These are phyloP conservation scores for Ypsolopha scabrella DNA, from an alignment of 2,888 invertebrate species.

Conservation along the genomic window DNA sequence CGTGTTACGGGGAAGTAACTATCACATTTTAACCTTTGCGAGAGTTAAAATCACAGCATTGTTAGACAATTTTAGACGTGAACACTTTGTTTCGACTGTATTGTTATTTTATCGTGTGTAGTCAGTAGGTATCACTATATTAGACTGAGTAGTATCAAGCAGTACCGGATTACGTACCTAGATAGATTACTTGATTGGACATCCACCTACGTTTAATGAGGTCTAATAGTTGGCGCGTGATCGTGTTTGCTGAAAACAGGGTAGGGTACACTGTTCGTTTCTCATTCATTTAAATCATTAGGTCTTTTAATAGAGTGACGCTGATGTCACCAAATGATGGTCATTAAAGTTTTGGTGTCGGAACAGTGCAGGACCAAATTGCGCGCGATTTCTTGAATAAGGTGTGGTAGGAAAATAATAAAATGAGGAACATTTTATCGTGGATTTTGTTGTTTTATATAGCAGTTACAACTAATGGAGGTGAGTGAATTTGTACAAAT, in stretches of 20 bases:
- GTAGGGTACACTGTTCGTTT: conserved; percentile 25
- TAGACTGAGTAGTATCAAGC: neutral
- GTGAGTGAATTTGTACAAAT: conserved; percentile 4
- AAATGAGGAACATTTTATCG: conserved; percentile 17
- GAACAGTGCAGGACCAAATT: neutral
- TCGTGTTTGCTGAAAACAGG: conserved; percentile 11
- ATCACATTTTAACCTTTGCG: conserved; percentile 9
- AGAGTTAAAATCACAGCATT: neutral
- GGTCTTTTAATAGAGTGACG: conserved; percentile 20
- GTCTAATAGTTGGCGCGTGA: conserved; percentile 46
- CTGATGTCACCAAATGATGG: neutral
- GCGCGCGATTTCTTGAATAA: neutral
- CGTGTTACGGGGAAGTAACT: conserved; percentile 8
- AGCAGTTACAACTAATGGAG: conserved; percentile 6
- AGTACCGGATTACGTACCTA: no score
- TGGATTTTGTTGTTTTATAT: conserved; percentile 14
- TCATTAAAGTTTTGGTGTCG: neutral
- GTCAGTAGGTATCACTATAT: neutral
- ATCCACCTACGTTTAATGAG: conserved; percentile 14
- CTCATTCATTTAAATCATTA: conserved; percentile 44
- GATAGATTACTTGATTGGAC: neutral
- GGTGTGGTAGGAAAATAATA: conserved; percentile 1
- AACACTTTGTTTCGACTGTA: neutral
- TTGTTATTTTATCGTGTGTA: neutral
- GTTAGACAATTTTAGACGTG: neutral